Evolutionary conservation across 1,140 invertebrate species (phyloP).

Genomic region (Leptopilina clavipes): DNA sequence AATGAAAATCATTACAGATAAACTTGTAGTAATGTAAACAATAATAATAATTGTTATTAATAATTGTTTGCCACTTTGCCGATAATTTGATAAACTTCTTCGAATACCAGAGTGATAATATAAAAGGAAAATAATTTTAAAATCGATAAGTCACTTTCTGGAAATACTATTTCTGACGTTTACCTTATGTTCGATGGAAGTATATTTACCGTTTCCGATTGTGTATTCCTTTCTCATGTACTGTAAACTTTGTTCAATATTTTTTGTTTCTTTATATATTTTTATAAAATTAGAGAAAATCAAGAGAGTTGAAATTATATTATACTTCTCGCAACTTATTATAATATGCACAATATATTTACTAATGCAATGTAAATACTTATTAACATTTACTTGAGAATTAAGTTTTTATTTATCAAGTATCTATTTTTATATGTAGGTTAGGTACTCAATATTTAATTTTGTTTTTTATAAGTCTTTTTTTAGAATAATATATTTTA

Average conservation of each 20-base stretch:
- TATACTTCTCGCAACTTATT: too few species aligned
- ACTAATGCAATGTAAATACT: too few species aligned
- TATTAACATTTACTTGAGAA: too few species aligned
- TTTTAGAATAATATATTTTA: too few species aligned
- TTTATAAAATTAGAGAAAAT: neutral
- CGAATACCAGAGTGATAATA: neutral
- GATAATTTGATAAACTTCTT: neutral
- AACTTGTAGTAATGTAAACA: neutral
- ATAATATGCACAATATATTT: too few species aligned
- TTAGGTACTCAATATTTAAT: too few species aligned
- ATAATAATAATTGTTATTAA: neutral
- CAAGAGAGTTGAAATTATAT: neutral
- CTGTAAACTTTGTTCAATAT: neutral
- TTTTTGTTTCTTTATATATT: neutral
- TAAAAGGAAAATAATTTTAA: conserved; percentile 15
- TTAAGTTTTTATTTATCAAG: too few species aligned
- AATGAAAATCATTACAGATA: too few species aligned
- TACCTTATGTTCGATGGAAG: neutral
- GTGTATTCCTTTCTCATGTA: neutral
- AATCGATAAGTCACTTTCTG: conserved; percentile 10
- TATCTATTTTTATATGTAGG: too few species aligned
- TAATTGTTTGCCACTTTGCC: neutral
- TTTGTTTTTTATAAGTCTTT: too few species aligned
- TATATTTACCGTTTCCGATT: conserved; percentile 2
- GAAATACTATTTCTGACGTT: conserved; percentile 9